Percentiles rank a stretch among this genome's conserved stretches.
These are phyloP conservation scores for Rhadina sibilatrix DNA, from an alignment of 2,113 vertebrate genomes.

Conservation along the genomic window DNA sequence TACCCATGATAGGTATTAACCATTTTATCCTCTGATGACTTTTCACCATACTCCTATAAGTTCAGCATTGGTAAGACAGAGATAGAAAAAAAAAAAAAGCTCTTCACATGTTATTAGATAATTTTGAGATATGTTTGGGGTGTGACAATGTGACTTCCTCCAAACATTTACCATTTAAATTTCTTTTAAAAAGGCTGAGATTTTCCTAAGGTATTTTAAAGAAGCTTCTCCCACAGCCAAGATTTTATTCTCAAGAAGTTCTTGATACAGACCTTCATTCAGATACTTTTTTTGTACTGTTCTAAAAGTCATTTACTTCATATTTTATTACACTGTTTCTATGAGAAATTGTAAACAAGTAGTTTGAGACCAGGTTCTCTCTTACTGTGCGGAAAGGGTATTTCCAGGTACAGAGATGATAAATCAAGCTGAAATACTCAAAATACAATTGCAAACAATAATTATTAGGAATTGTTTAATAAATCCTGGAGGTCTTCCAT, in stretches of 20 bases:
- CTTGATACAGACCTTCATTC: background rate
- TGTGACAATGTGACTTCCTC: background rate
- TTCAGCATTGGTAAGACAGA: background rate
- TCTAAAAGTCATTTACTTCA: background rate
- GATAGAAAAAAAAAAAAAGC: background rate
- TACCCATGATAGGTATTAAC: background rate
- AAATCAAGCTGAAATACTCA: background rate
- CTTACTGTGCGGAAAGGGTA: background rate
- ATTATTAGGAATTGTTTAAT: background rate
- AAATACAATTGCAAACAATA: background rate
- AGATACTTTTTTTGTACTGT: background rate
- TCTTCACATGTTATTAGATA: background rate
- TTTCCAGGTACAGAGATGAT: background rate
- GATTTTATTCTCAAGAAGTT: background rate
- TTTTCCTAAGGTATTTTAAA: background rate
- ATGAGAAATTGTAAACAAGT: background rate
- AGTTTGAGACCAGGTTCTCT: background rate
- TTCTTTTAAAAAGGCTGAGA: rapidly evolving
- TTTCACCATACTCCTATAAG: background rate
- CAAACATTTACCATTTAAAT: background rate
- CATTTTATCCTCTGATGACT: background rate
- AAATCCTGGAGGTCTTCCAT: background rate
- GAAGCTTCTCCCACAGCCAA: background rate
- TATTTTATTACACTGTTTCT: background rate
- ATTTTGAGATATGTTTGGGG: background rate